Base-by-base conservation (phyloP, 2,797 vertebrate genomes). In the Poeciliopsis presidionis region DNA sequence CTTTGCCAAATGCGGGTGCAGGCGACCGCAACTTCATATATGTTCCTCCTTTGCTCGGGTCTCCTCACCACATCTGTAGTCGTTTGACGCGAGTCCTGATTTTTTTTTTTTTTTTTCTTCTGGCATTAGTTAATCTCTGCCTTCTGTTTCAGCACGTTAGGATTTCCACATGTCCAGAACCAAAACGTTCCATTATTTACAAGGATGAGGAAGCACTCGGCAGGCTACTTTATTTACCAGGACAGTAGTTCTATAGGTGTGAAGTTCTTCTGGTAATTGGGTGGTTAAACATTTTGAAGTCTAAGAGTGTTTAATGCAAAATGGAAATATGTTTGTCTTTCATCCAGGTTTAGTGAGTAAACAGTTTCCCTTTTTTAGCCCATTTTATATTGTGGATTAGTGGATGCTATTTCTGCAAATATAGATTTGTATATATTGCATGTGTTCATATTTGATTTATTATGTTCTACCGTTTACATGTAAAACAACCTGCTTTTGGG, bases 11-110 rank as follows among this genome's bases (percentile, higher is more conserved):
- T 89, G 89, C 2, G 73, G 73, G 28, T 77, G 69, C 75, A 79
- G 70, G 76, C 74, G 72, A 89, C 86, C 77, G 1, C 90, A 81
- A 70, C 71, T 74, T 65, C 77, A 80, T 88, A 85, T 76, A 73
- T 76, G 73, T 85, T 87, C 41, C 75, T 88, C 82, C 84, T 83
- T 79, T 84, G 28, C 82, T 83, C 73, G 41, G 81, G 79, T 84
- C 78, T 84, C 55, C 39, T 7, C 69, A 73, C 89, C 91, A 90
- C 88, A 91, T 92, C 86, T 89, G 80, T 65, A 81, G 80, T 78
- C 76, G 77, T 79, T 76, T 85, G 79, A 87, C n/a, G 74, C 30
- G 70, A 79, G 73, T 51, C 67, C 80, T 75, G 81, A 86, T 81
- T 65, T 83, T 86, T 87, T 84, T 86, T 82, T 84, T n/a, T n/a